phyloP scores from a whole-genome alignment of 2,113 vertebrate species.

The Vombatus ursinus region DNA sequence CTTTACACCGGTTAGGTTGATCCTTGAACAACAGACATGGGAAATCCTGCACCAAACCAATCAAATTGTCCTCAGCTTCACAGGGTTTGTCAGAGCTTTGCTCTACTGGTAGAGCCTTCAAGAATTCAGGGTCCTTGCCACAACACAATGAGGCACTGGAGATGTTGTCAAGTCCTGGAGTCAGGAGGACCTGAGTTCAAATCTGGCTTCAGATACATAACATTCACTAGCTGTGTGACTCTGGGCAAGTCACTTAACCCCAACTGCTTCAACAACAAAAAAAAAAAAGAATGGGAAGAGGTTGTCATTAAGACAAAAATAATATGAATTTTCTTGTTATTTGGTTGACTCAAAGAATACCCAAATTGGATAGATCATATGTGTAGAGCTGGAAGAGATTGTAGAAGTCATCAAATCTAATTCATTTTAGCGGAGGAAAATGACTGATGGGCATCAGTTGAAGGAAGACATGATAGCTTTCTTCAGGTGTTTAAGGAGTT shows the following conservation, averaged over 20 bases:
- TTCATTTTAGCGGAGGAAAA: background rate
- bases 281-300: background rate
- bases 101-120: background rate
- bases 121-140: background rate
- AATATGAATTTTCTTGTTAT: background rate
- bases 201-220: too few species aligned
- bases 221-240: too few species aligned
- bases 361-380: background rate
- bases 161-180: too few species aligned
- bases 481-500: background rate
- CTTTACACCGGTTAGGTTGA: background rate
- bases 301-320: background rate
- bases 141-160: background rate
- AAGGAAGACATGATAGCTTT: background rate
- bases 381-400: background rate
- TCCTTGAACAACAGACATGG: background rate
- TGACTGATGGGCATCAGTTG: background rate
- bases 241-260: too few species aligned
- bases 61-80: background rate
- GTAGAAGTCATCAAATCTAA: background rate
- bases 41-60: background rate
- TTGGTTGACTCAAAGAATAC: background rate
- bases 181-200: too few species aligned
- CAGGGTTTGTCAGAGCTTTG: background rate
- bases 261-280: too few species aligned